Conservation (phyloP, 2,888 invertebrate species). For the Clistopyga incitator region DNA sequence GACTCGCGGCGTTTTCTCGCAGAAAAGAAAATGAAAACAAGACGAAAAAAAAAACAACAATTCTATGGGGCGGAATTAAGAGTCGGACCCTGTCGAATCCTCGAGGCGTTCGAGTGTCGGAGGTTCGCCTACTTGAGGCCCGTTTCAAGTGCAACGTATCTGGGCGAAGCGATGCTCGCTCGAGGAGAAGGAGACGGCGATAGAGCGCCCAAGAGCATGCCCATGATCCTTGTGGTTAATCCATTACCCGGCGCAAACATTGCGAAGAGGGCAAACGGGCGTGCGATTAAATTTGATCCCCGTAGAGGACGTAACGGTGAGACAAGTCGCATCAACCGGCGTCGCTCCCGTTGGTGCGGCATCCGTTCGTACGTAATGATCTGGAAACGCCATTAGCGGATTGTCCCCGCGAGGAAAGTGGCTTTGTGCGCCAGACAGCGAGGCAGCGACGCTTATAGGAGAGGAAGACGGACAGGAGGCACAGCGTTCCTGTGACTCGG, state of each 20-base stretch:
- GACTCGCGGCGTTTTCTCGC: background rate
- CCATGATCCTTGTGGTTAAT: slow-evolving; percentile 72
- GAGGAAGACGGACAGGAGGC: slow-evolving; percentile 10
- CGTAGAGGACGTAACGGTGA: slow-evolving; percentile 56
- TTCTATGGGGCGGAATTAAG: slow-evolving; percentile 3
- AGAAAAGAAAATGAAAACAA: no score
- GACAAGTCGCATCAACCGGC: slow-evolving; percentile 47
- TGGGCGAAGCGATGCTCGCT: background rate
- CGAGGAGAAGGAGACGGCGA: background rate
- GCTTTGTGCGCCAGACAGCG: slow-evolving; percentile 36
- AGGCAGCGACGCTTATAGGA: background rate
- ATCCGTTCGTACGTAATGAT: slow-evolving; percentile 71
- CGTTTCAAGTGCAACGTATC: background rate
- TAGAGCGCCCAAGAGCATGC: slow-evolving; percentile 44
- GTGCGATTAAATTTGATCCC: slow-evolving; percentile 80
- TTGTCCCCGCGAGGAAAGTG: slow-evolving; percentile 64
- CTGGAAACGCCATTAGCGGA: slow-evolving; percentile 73
- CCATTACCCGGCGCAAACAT: slow-evolving; percentile 77
- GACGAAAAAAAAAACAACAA: no score
- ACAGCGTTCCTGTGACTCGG: background rate
- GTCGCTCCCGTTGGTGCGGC: slow-evolving; percentile 25
- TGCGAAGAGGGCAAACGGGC: slow-evolving; percentile 71
- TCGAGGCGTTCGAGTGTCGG: background rate
- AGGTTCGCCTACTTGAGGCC: background rate
- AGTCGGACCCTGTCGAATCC: slow-evolving; percentile 2